These are phyloP conservation scores for Rhabdomys dilectus DNA, from an alignment of 2,113 vertebrate genomes.

Conservation along the genomic window DNA sequence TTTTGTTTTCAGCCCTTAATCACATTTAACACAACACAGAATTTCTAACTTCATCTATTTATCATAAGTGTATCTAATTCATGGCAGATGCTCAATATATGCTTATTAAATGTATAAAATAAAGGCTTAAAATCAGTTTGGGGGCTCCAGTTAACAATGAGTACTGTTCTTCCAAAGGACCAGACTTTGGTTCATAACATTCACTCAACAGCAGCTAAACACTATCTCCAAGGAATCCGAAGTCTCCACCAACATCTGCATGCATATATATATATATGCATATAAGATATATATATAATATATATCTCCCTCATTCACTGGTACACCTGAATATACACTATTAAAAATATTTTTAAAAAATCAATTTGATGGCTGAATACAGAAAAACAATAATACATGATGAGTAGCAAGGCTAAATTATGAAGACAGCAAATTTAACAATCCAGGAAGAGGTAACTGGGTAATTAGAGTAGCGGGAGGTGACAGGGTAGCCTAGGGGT, in stretches of 20 bases:
- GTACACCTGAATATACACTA: background rate
- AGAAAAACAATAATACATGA: conserved; percentile 39
- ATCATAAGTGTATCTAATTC: background rate
- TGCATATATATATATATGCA: background rate
- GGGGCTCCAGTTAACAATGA: background rate
- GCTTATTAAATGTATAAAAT: conserved; percentile 36
- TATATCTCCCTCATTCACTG: background rate
- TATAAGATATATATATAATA: background rate
- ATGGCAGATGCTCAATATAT: background rate
- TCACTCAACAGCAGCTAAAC: background rate
- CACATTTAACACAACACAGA: conserved; percentile 12
- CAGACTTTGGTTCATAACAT: background rate
- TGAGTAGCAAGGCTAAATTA: background rate
- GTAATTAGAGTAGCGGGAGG: background rate
- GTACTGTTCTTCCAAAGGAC: background rate
- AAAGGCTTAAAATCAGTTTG: conserved; percentile 8
- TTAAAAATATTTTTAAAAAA: conserved; percentile 5
- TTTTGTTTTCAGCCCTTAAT: conserved; percentile 29
- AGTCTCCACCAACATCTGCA: background rate
- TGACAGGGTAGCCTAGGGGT: background rate
- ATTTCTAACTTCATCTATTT: conserved; percentile 48
- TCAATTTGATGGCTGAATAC: background rate
- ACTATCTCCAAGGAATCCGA: background rate
- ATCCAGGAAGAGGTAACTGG: background rate
- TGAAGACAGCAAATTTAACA: conserved; percentile 25